Evolutionary conservation across 2,113 vertebrate genomes (phyloP), one percentile per base, ranked within the genome.

Genomic region (Microtus ochrogaster): DNA sequence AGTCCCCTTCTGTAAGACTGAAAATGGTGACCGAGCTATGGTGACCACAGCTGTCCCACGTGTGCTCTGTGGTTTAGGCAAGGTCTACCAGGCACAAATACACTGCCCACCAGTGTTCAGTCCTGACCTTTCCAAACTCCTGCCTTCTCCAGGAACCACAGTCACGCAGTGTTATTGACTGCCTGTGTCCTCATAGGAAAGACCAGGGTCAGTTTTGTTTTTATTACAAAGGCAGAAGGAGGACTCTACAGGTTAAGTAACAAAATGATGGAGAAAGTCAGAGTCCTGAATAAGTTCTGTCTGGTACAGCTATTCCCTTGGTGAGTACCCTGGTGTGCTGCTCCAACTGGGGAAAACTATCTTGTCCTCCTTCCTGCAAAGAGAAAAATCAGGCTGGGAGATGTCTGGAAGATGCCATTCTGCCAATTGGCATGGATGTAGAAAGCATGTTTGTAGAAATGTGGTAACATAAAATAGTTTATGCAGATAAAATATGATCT

Each of bases 401-500:
- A 61, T 63, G 30, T 5, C 41, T 70, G 4, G 36, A 28, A 63
- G 24, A 83, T 47, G 61, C 82, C 72, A 49, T 91, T 11, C 17
- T 93, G 58, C 55, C 70, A 70, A 2, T 89, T 91, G 49, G 30
- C 55, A 4, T 78, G 72, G 49, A 61, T 30, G 3, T 1, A 36
- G 19, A 11, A 76, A 36, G 17, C 41, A 6, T 92, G 39, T n/a
- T 76, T 90, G 92, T 77, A 78, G 61, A 94, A 81, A 61, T 73
- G 5, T 72, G 81, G 41, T 89, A 81, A 47, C 36, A 24, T 61
- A 74, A 81, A 74, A 12, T 76, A 88, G 55, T 36, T 96, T 89
- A 66, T 96, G 95, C 89, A 83, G 49, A 26, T 90, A 92, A 90
- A 89, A 84, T 52, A 63, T 47, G 41, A 28, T 74, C 94, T 92